Percentiles rank a stretch among this genome's conserved stretches.
Conservation (phyloP, 1,140 invertebrate genomes). For the honey bee (Apis mellifera) region Amel_HAv3.1 CM009936.2:2031001-2031500, state of each 20-base stretch:
- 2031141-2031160: background rate
- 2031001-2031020: no score
- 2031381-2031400: background rate
- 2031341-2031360: conserved; percentile 30
- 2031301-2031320: conserved; percentile 48
- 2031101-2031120: no score
- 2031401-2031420: no score
- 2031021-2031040: no score
- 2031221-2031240: conserved; percentile 24
- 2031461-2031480: conserved; percentile 19
- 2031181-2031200: conserved; percentile 8
- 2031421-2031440: background rate
- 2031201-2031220: conserved; percentile 19
- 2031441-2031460: conserved; percentile 21
- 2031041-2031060: no score
- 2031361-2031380: conserved; percentile 12
- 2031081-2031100: background rate
- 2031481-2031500: conserved; percentile 47
- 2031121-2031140: background rate
- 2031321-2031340: conserved; percentile 32
- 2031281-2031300: conserved; percentile 64
- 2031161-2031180: background rate
- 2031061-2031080: no score
- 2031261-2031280: conserved; percentile 7
- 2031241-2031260: conserved; percentile 40